Percentiles rank a stretch among this genome's conserved stretches.
phyloP scores from a whole-genome alignment of 2,888 invertebrate genomes.

The Nomada fabriciana region DNA sequence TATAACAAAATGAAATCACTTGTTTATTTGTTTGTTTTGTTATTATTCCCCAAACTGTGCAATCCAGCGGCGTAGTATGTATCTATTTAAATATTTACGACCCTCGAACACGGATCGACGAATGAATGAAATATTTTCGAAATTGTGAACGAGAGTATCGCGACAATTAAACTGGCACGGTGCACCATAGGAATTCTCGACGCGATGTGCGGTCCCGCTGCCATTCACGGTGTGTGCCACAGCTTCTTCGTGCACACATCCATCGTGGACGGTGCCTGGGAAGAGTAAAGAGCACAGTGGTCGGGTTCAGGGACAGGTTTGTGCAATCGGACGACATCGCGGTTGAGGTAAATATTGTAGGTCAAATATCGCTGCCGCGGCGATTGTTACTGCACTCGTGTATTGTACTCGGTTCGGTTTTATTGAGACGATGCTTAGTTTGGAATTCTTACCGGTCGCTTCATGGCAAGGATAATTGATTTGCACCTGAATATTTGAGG shows the following conservation, averaged over 20 bases:
- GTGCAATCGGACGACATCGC: conserved; percentile 53
- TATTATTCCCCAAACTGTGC: too few species aligned
- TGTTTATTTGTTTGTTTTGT: too few species aligned
- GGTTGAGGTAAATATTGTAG: conserved; percentile 51
- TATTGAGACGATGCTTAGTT: not conserved
- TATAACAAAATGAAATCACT: too few species aligned
- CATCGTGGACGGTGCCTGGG: conserved; percentile 44
- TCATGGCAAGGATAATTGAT: too few species aligned
- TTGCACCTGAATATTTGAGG: too few species aligned
- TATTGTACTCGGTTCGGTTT: conserved; percentile 1
- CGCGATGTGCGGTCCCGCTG: conserved; percentile 65
- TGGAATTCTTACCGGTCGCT: not conserved
- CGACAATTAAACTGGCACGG: conserved; percentile 58
- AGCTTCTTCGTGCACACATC: conserved; percentile 54
- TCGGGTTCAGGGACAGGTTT: conserved; percentile 59
- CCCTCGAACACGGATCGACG: too few species aligned
- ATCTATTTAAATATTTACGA: too few species aligned
- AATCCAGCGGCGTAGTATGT: too few species aligned
- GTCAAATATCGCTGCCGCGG: conserved; percentile 51
- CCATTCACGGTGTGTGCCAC: conserved; percentile 37
- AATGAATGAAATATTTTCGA: conserved; percentile 7
- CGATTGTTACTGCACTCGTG: conserved; percentile 28
- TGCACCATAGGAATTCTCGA: conserved; percentile 60
- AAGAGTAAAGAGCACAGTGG: conserved; percentile 54
- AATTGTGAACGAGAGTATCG: conserved; percentile 48